These are phyloP conservation scores for Cephonodes hylas DNA, from an alignment of 2,888 invertebrate genomes.

Conservation along the genomic window DNA sequence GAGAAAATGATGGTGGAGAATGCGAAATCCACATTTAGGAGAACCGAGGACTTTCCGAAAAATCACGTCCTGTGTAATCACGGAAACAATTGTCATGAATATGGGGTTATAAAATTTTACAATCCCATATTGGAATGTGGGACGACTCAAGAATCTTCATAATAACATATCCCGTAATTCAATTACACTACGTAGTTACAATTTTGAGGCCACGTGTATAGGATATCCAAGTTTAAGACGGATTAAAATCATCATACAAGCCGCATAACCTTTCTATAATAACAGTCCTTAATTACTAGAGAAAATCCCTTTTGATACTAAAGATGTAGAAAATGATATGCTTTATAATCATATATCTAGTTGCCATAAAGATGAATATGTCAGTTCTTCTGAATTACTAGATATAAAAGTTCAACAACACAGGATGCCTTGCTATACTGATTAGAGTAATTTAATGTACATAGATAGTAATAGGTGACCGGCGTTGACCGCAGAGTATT, in stretches of 20 bases:
- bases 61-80: slow-evolving; percentile 44
- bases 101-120: slow-evolving; percentile 49
- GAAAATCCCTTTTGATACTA: too few species aligned
- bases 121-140: slow-evolving; percentile 13
- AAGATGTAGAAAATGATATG: too few species aligned
- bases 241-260: too few species aligned
- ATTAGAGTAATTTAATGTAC: background rate
- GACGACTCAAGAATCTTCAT: background rate
- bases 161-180: background rate
- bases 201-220: too few species aligned
- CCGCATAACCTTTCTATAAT: too few species aligned
- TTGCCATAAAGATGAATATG: too few species aligned
- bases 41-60: background rate
- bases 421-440: background rate
- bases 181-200: too few species aligned
- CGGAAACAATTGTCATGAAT: slow-evolving; percentile 60
- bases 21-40: slow-evolving; percentile 34
- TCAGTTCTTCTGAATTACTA: too few species aligned
- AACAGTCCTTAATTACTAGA: too few species aligned
- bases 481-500: slow-evolving; percentile 16
- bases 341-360: too few species aligned
- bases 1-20: slow-evolving; percentile 44
- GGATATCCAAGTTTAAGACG: too few species aligned
- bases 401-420: background rate
- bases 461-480: background rate